Conservation (phyloP, 2,113 vertebrate genomes). For the Indicator maculatus region DNA sequence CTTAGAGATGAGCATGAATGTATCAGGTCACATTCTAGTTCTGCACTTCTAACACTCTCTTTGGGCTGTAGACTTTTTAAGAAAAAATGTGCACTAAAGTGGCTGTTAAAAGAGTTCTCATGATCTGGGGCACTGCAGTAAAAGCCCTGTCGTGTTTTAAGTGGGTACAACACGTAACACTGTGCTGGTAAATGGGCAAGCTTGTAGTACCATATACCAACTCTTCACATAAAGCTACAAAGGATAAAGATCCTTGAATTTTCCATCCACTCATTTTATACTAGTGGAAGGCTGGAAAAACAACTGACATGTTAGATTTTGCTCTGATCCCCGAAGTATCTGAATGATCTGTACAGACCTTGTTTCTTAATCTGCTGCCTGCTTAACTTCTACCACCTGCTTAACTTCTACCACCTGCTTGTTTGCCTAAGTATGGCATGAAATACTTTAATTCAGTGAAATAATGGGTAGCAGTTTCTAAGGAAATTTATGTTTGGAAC, state of each 20-base stretch:
- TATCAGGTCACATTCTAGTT: constrained; percentile 52
- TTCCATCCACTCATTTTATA: constrained; percentile 50
- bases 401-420: background rate
- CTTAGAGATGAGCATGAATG: constrained; percentile 17
- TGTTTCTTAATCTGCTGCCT: background rate
- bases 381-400: background rate
- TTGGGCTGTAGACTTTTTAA: background rate
- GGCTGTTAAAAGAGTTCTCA: background rate
- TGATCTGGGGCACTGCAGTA: background rate
- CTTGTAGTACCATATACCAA: constrained; percentile 16
- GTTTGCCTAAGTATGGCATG: background rate
- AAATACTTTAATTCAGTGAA: background rate
- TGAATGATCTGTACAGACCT: background rate
- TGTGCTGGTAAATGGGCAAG: background rate
- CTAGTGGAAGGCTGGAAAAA: constrained; percentile 4
- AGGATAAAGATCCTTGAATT: constrained; percentile 44
- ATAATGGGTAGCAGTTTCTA: background rate
- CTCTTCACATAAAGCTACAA: constrained; percentile 1
- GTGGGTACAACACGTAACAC: background rate
- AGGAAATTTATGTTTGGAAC: background rate
- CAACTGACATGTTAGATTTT: constrained; percentile 37
- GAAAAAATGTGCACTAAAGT: background rate
- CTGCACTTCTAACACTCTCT: constrained; percentile 16
- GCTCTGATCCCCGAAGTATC: background rate
- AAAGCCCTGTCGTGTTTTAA: background rate